Evolutionary conservation across 2,888 invertebrate species (phyloP).

Genomic region (Frankliniella fusca): DNA sequence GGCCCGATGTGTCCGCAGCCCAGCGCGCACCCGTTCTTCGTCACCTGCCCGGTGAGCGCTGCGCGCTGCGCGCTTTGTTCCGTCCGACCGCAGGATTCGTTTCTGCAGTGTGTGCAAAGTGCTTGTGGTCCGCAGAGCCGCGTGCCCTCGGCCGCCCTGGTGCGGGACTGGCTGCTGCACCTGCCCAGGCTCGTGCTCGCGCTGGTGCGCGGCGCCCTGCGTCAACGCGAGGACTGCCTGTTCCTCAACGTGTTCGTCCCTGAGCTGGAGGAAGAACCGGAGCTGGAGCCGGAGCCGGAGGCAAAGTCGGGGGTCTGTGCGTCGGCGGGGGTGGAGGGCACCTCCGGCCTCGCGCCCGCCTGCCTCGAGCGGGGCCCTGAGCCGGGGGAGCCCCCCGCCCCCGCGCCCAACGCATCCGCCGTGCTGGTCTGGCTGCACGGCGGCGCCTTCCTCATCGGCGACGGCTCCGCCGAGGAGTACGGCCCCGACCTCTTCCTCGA

Average conservation of each 20-base stretch:
- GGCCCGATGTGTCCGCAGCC: background rate
- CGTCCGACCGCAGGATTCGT: background rate
- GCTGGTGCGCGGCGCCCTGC: conserved; percentile 52
- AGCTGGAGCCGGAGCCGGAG: too few species aligned
- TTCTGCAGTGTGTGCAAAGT: too few species aligned
- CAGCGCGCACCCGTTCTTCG: background rate
- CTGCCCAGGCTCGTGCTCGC: conserved; percentile 52
- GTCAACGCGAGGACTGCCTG: conserved; percentile 53
- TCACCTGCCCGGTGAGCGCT: background rate
- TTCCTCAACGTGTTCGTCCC: conserved; percentile 53
- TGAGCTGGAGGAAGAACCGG: too few species aligned
- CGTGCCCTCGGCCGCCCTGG: conserved; percentile 52
- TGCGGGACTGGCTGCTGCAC: conserved; percentile 51
- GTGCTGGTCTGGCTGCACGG: conserved; percentile 35
- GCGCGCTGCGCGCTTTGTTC: background rate
- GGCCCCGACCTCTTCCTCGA: conserved; percentile 34
- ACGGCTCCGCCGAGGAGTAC: background rate
- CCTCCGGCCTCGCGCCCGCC: too few species aligned
- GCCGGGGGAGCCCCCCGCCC: too few species aligned
- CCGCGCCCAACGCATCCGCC: conserved; percentile 47
- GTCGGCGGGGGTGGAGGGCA: too few species aligned
- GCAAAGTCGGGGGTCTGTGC: too few species aligned
- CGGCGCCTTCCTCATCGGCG: conserved; percentile 33
- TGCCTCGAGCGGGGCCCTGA: background rate
- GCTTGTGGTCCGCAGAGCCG: conserved; percentile 44